phyloP scores from a whole-genome alignment of 2,113 vertebrate genomes.

The Tamias sibiricus region DNA sequence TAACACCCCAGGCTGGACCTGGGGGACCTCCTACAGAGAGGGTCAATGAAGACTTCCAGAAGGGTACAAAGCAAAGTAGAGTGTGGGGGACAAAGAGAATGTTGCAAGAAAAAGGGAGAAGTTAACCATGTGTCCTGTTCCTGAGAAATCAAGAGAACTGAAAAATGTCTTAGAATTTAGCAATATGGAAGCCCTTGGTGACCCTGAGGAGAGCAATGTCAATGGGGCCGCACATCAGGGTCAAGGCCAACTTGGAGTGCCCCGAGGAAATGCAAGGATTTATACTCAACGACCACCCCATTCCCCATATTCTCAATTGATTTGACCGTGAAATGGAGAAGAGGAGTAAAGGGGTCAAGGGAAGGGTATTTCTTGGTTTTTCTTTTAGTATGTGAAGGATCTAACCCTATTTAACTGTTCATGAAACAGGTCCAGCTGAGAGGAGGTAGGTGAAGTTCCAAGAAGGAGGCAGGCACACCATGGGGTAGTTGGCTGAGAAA shows the following conservation, averaged over 20 bases:
- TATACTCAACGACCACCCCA: background rate
- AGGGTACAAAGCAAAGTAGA: background rate
- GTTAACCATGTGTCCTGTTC: background rate
- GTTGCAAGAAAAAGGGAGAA: conserved; percentile 54
- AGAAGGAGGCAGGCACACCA: background rate
- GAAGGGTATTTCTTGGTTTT: background rate
- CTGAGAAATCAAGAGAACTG: conserved; percentile 64
- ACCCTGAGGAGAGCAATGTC: background rate
- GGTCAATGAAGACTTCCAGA: background rate
- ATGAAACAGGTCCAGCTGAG: background rate
- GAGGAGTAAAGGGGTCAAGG: background rate
- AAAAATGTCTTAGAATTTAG: conserved; percentile 8
- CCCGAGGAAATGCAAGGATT: background rate
- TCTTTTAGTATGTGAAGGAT: background rate
- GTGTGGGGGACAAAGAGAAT: background rate
- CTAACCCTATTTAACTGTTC: background rate
- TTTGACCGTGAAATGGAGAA: background rate
- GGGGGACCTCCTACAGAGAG: background rate
- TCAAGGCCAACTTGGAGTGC: background rate
- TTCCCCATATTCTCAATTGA: background rate
- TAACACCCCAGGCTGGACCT: background rate
- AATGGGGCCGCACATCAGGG: background rate
- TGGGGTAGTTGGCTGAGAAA: background rate
- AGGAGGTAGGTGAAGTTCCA: background rate
- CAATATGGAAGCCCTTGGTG: background rate